These are phyloP conservation scores for Vespertilio murinus DNA, from an alignment of 2,797 vertebrate genomes.

Conservation along the genomic window DNA sequence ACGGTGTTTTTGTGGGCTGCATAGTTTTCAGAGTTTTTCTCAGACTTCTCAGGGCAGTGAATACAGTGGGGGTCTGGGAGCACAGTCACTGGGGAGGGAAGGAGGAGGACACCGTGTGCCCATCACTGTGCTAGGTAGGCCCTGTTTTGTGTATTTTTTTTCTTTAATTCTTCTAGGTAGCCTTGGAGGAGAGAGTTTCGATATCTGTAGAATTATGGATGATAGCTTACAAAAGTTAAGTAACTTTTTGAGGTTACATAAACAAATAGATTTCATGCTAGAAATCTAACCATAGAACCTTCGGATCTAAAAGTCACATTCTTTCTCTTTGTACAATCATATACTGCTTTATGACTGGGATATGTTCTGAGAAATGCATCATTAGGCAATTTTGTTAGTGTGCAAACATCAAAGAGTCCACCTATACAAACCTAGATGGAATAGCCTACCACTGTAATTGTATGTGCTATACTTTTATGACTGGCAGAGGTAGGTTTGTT, in stretches of 20 bases:
- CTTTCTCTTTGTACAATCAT: neutral
- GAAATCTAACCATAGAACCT: slow-evolving; percentile 11
- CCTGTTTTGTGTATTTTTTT: neutral
- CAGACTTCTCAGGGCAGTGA: neutral
- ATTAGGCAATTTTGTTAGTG: neutral
- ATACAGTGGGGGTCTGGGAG: neutral
- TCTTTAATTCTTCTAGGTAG: neutral
- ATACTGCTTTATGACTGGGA: neutral
- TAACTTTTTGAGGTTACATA: slow-evolving; percentile 14
- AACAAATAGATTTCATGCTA: slow-evolving; percentile 1
- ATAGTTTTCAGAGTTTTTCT: neutral
- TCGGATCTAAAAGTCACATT: neutral
- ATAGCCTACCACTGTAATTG: neutral
- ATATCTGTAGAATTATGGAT: neutral
- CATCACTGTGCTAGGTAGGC: neutral
- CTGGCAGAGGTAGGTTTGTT: neutral
- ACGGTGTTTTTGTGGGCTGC: neutral
- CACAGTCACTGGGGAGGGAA: neutral
- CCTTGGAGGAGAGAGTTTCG: neutral
- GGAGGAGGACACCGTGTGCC: neutral
- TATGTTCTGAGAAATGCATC: neutral
- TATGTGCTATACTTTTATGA: neutral
- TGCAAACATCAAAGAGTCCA: neutral
- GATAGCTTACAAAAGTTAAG: slow-evolving; percentile 31
- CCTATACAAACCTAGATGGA: neutral